Percentiles rank a stretch among this genome's conserved stretches.
phyloP scores from a whole-genome alignment of 2,797 vertebrate species.

The Pipistrellus pygmaeus region DNA sequence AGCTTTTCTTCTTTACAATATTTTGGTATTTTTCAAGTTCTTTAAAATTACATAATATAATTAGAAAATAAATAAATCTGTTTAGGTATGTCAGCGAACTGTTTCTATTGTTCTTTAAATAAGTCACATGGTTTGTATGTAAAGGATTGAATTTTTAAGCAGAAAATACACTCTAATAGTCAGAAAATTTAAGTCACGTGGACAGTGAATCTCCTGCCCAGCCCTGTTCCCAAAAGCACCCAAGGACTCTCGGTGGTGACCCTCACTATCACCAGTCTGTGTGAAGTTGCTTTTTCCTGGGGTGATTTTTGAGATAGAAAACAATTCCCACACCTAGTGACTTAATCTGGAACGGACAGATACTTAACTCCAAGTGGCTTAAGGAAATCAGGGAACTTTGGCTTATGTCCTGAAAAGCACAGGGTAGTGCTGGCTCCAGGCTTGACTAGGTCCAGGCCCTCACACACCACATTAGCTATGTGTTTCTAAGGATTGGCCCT shows the following conservation, averaged over 20 bases:
- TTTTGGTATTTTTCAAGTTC: conserved; percentile 60
- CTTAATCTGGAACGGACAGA: not conserved
- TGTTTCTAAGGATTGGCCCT: not conserved
- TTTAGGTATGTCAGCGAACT: conserved; percentile 38
- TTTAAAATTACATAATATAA: conserved; percentile 43
- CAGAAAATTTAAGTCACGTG: not conserved
- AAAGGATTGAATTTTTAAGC: not conserved
- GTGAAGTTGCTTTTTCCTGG: not conserved
- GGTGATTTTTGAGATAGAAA: conserved; percentile 1
- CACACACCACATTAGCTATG: not conserved
- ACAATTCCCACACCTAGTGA: not conserved
- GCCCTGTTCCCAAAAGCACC: not conserved
- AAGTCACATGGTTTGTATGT: conserved; percentile 29
- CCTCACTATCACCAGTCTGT: not conserved
- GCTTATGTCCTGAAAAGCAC: not conserved
- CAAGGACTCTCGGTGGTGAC: not conserved
- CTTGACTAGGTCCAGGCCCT: not conserved
- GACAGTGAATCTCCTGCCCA: not conserved
- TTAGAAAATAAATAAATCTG: conserved; percentile 57
- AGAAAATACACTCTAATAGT: not conserved
- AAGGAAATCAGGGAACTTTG: not conserved
- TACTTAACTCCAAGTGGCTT: conserved; percentile 39
- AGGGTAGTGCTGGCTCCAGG: not conserved
- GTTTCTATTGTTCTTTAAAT: conserved; percentile 55
- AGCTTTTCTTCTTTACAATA: conserved; percentile 39